Base-by-base conservation (phyloP, 2,113 vertebrate species). In the Orycteropus afer region DNA sequence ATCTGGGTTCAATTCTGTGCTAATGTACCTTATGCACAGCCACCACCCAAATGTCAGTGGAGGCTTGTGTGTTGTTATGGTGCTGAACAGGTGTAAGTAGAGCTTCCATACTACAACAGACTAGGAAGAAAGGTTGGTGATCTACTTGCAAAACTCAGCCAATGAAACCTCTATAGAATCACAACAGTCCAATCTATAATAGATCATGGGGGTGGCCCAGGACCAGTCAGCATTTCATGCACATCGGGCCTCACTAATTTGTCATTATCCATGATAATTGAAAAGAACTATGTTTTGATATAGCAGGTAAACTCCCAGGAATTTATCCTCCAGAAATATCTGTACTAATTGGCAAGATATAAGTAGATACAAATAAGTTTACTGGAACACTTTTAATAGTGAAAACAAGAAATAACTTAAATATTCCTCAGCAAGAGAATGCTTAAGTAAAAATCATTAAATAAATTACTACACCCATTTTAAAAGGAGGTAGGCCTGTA, bases 341-440 rank as follows among this genome's bases (percentile, higher is more conserved):
- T 89, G 9, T 49, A 90, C n/a, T 79, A 79, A 79, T 40, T 40
- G 29, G 34, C n/a, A 78, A 85, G 37, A 47, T 25, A 18, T 12
- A 85, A 71, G 32, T 42, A 88, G 81, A 1, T 49, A 79, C 45
- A 74, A 83, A 57, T 6, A 84, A 12, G 63, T 55, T 93, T 69
- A 40, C 3, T 71, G 65, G 5, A 67, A 67, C 25, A 77, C 55
- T 71, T 45, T 89, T 67, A 90, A 73, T 47, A 74, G 22, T 20
- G 13, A 82, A 81, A 80, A 92, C 29, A 27, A 61, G 57, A 93
- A 95, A 86, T 74, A 78, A 90, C 25, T 18, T 53, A 95, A 69
- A 86, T 82, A 73, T 8, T 91, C 61, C 89, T 42, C 27, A 45
- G 42, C 22, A 57, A 45, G 29, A 5, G 8, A 83, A 84, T 85